Base-by-base conservation (phyloP, 2,797 vertebrate genomes). In the Diglossa cyanea region DNA sequence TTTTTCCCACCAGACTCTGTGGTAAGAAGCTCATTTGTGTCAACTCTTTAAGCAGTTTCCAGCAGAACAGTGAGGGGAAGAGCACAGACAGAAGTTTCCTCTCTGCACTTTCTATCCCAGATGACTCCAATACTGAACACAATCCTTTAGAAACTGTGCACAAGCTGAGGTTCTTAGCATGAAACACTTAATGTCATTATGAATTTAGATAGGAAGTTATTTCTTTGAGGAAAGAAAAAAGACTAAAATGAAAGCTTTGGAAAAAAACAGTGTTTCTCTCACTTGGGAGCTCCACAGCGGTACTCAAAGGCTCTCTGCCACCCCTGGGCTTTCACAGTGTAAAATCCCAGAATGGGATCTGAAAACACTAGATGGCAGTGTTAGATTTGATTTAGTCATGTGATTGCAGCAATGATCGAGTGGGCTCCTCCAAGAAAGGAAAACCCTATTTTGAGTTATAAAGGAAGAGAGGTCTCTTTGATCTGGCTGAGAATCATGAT, bases 311-410 rank as follows among this genome's bases (percentile, higher is more conserved):
- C 24, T 66, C 30, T 24, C n/a, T 35, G 37, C 31, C 14, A 33
- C 37, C 42, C 42, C 14, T 11, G 67, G 80, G 71, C 58, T 93
- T 57, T 35, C 23, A 4, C 14, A 8, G n/a, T 14, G 21, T 3
- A 39, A 25, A 28, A 30, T 44, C 80, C 54, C 62, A 33, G 62
- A 13, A 6, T 5, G 53, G 12, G 19, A 54, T 21, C 31, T n/a
- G 19, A 21, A 5, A 54, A n/a, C 93, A 90, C 88, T 96, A 97
- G 96, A 96, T 97, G 95, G 94, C 95, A 97, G 60, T 96, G 75
- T 91, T 86, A 89, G 92, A 95, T 96, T 92, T 97, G 86, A 60
- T 74, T 96, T 96, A 85, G 89, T 97, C 93, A 95, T 97, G 89
- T 96, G 94, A 95, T 92, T 95, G 74, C 80, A 62, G 57, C 40